Evolutionary conservation across 2,113 vertebrate genomes (phyloP).

Genomic region (Paratilapia polleni): DNA sequence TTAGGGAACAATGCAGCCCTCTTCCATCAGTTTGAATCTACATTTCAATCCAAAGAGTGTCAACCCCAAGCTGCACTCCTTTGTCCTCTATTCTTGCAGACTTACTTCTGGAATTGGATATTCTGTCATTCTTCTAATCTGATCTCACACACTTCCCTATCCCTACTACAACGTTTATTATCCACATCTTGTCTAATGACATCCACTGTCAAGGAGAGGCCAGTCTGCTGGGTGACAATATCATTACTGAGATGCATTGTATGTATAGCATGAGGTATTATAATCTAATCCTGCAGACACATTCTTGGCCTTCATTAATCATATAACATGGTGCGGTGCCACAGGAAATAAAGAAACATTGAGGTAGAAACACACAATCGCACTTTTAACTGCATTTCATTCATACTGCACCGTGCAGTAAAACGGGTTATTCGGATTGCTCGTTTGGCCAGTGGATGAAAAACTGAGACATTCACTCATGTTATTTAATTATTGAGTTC

Average conservation of each 20-base stretch:
- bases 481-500: neutral
- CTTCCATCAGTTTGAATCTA: neutral
- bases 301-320: conserved; percentile 40
- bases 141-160: neutral
- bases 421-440: conserved; percentile 15
- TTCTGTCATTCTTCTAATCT: conserved; percentile 21
- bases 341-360: neutral
- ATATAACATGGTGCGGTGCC: neutral
- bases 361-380: neutral
- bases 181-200: conserved; percentile 20
- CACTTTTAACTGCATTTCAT: conserved; percentile 14
- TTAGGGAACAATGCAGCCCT: neutral
- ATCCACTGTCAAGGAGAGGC: conserved; percentile 6
- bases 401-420: neutral
- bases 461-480: neutral
- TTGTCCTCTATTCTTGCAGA: neutral
- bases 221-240: conserved; percentile 22
- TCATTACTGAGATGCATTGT: conserved; percentile 21
- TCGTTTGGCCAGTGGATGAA: conserved; percentile 15
- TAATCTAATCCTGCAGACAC: conserved; percentile 24
- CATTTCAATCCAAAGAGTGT: neutral
- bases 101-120: neutral
- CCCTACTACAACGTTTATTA: neutral
- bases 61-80: neutral
- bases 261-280: conserved; percentile 9